Evolutionary conservation across 2,888 invertebrate genomes (phyloP), one percentile per base, ranked within the genome.

Genomic region (Phengaris alcon): DNA sequence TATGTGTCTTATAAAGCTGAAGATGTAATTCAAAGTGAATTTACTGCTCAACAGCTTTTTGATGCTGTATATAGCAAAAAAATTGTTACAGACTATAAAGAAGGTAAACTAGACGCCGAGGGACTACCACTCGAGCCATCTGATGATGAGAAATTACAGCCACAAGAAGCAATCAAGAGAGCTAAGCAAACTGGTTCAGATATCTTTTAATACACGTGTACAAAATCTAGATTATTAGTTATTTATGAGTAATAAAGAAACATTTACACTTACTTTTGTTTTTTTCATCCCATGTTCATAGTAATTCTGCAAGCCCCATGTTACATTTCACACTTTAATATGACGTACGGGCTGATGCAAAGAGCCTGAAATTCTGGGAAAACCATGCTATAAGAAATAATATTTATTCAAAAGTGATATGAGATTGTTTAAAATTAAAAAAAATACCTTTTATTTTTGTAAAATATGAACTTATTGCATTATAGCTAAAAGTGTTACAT

Each of bases 1-100:
- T 99, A 99, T 83, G 99, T 99, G 0, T 97, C 98, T 0, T 99
- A 99, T 87, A 95, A 95, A 87, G 94, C 95, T 0, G 94, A 95
- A 4, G 96, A 97, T 76, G 95, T 98, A 0, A 88, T 94, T 12
- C 97, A 98, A 85, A 94, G 95, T 1, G 96, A 97, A 88, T 98
- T 98, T 82, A 98, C 98, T 0, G 94, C 98, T 0, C 87, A 97
- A 84, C 96, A 97, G 88, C 91, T 99, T 70, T 98, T 98, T 84
- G 94, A 97, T 84, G 95, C 96, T 0, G 93, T 97, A 0, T 98
- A 98, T 85, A 95, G 95, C 0, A 87, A 95, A 75, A 97, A 98
- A 88, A 96, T 99, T 69, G 93, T 94, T 0, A 91, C 95, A 74
- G 98, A 98, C 86, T 97, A 95, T 81, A 95, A 96, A 80, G 90